Evolutionary conservation across 2,888 invertebrate species (phyloP).

Genomic region (Lepas anatifera): DNA sequence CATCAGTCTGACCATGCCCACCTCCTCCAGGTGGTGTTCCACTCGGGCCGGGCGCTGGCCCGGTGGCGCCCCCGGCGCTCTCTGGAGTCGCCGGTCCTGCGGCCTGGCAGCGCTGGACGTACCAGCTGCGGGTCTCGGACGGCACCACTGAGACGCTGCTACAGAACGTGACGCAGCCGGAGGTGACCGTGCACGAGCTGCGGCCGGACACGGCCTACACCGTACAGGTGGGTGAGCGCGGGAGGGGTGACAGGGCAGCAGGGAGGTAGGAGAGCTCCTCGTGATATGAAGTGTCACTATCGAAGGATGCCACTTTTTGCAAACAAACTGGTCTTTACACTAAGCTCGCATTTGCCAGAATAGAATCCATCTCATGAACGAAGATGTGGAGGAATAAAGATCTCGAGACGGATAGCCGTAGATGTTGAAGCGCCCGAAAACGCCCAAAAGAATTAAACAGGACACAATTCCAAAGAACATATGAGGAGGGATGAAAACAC

Average conservation of each 20-base stretch:
- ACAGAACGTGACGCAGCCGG: not conserved
- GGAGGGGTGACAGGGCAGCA: not conserved
- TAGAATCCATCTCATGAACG: no score
- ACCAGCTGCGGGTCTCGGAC: not conserved
- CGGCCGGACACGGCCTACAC: conserved; percentile 20
- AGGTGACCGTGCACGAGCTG: conserved; percentile 49
- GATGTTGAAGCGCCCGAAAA: no score
- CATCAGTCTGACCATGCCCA: no score
- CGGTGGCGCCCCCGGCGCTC: not conserved
- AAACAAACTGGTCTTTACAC: no score
- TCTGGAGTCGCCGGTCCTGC: not conserved
- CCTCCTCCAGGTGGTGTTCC: not conserved
- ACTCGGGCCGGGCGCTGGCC: not conserved
- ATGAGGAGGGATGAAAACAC: no score
- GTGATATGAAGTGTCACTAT: no score
- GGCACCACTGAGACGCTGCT: not conserved
- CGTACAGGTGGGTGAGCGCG: conserved; percentile 13
- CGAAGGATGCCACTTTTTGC: no score
- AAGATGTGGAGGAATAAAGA: no score
- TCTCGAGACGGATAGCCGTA: no score
- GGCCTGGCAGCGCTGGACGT: not conserved
- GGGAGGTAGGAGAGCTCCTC: conserved; percentile 42
- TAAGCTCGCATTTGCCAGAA: no score
- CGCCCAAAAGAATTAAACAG: no score
- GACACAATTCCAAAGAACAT: no score